These are phyloP conservation scores for Chlorodrepanis virens DNA, from an alignment of 2,113 vertebrate species.

Conservation along the genomic window DNA sequence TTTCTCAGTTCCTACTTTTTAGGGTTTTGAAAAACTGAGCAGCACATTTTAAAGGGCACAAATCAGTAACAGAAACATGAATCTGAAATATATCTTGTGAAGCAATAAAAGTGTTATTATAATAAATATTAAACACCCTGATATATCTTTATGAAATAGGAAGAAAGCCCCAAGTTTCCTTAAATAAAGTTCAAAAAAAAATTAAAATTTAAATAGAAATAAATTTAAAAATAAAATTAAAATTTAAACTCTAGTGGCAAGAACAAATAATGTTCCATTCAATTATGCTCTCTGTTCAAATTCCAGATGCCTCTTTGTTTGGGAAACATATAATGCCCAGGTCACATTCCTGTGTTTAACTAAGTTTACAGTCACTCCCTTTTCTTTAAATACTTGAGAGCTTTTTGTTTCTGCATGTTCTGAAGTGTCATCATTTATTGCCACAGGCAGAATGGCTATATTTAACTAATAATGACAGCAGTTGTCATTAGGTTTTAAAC, in stretches of 20 bases:
- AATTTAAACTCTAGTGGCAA: constrained; percentile 47
- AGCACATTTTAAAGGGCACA: not conserved
- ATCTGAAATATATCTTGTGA: not conserved
- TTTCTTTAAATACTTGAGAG: constrained; percentile 65
- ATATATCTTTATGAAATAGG: not conserved
- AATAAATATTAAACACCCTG: constrained; percentile 8
- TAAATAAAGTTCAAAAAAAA: not conserved
- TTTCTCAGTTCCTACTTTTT: not conserved
- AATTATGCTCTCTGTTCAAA: constrained; percentile 46
- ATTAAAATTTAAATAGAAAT: not conserved
- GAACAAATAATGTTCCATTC: constrained; percentile 49
- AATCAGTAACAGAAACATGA: not conserved
- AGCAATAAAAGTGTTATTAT: not conserved
- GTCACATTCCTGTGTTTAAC: constrained; percentile 75
- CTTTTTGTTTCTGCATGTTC: constrained; percentile 76
- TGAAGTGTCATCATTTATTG: constrained; percentile 69
- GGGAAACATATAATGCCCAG: constrained; percentile 66
- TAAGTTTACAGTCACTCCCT: constrained; percentile 70
- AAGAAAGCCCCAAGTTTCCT: not conserved
- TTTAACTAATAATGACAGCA: constrained; percentile 79
- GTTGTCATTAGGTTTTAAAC: constrained; percentile 82
- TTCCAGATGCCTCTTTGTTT: constrained; percentile 58
- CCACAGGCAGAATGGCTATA: constrained; percentile 71
- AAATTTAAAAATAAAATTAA: not conserved
- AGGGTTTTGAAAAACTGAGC: not conserved